phyloP scores from a whole-genome alignment of 2,797 vertebrate species.

The Amphiprion clarkii region DNA sequence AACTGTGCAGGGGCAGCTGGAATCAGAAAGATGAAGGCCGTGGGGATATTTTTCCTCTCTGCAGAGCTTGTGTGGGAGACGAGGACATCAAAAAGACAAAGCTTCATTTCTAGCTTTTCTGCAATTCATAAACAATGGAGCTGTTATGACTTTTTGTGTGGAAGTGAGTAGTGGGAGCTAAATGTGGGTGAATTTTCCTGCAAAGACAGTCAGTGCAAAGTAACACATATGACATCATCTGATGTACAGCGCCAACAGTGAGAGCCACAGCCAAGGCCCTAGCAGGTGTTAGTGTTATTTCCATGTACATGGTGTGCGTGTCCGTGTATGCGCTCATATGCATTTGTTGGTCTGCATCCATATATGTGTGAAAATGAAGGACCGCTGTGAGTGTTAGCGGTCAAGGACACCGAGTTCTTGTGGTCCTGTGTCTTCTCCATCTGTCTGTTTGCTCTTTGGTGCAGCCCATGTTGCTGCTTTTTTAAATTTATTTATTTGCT shows the following conservation, averaged over 20 bases:
- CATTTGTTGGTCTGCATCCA: slow-evolving; percentile 32
- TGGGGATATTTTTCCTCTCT: slow-evolving; percentile 15
- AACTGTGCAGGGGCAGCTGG: background rate
- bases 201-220: slow-evolving; percentile 26
- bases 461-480: slow-evolving; percentile 20
- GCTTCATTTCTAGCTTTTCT: slow-evolving; percentile 40
- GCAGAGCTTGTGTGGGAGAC: slow-evolving; percentile 57
- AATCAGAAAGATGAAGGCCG: background rate
- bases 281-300: slow-evolving; percentile 61
- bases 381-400: slow-evolving; percentile 55
- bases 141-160: slow-evolving; percentile 13
- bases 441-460: slow-evolving; percentile 60
- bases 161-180: background rate
- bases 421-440: slow-evolving; percentile 72
- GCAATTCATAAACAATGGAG: slow-evolving; percentile 31
- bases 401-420: slow-evolving; percentile 65
- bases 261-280: slow-evolving; percentile 43
- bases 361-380: slow-evolving; percentile 54
- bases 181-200: slow-evolving; percentile 30
- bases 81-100: slow-evolving; percentile 67
- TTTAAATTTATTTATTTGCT: background rate
- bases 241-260: slow-evolving; percentile 19
- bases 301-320: slow-evolving; percentile 17
- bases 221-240: slow-evolving; percentile 66
- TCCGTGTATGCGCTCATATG: background rate